Evolutionary conservation across 92 coral and sea anemone genomes (phyloP), one percentile per base, ranked within the genome.

Genomic region (Zoanthus gigantus): DNA sequence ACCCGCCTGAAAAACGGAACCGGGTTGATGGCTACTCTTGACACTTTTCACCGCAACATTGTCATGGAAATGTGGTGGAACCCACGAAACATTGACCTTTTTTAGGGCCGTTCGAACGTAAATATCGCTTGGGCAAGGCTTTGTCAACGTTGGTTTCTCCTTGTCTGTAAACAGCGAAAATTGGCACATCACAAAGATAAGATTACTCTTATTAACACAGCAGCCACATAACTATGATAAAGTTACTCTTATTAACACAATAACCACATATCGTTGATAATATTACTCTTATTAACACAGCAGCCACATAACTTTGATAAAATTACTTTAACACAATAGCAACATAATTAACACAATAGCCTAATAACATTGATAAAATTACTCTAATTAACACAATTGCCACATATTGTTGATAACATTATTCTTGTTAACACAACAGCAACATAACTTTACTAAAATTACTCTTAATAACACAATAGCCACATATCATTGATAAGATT

Each of bases 1-100:
- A 50, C 46, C 60, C 17, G 52, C 9, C 6, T 13, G 9, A 0
- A 81, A 66, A 14, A 42, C 34, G 1, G 74, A 67, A 4, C 85
- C 85, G 2, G 74, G 85, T 58, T 81, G 58, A 30, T 23, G 47
- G 53, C 28, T 15, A 31, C 75, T 81, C 45, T 56, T 45, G 47
- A 81, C 85, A 28, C 32, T 50, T 18, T 58, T 17, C 17, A 81
- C 42, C 60, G 15, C 63, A 12, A 81, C 85, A 67, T 81, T 81
- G 76, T 81, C 85, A 29, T 28, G 85, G 67, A 81, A 81, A 13
- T 66, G 85, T 48, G 85, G 85, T 17, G 63, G 85, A 7, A n/a
- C 28, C 85, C 85, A 81, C 28, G 60, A 23, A 18, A 81, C 85
- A 5, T 18, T 47, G 5, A 58, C 75, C 1, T 50, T 48, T 44